Evolutionary conservation across 2,797 vertebrate genomes (phyloP).

Genomic region (Rhadinocentrus ornatus): DNA sequence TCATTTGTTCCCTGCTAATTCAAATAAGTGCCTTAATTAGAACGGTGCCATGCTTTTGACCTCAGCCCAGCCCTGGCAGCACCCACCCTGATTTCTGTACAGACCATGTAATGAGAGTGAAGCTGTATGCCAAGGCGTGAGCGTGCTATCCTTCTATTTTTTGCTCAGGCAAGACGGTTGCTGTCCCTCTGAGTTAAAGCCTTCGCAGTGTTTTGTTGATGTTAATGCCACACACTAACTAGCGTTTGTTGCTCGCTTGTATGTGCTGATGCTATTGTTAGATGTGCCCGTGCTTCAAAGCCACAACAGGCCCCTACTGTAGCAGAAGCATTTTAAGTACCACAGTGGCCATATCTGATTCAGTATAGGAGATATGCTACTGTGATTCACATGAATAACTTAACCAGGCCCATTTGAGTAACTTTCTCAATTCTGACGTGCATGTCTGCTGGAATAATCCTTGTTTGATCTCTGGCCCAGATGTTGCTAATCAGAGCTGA

Average conservation of each 20-base stretch:
- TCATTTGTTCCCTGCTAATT: constrained; percentile 65
- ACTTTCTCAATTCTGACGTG: background rate
- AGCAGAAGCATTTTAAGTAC: constrained; percentile 34
- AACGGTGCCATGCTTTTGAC: constrained; percentile 58
- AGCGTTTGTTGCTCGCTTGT: constrained; percentile 15
- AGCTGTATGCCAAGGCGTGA: constrained; percentile 63
- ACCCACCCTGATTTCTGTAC: constrained; percentile 38
- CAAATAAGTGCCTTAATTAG: constrained; percentile 75
- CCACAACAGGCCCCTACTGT: constrained; percentile 12
- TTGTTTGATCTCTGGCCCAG: background rate
- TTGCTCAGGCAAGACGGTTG: constrained; percentile 48
- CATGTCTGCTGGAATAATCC: background rate
- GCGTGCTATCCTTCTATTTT: constrained; percentile 70
- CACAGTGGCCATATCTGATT: constrained; percentile 21
- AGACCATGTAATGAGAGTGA: constrained; percentile 58
- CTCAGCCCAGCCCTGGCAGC: constrained; percentile 57
- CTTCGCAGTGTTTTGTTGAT: constrained; percentile 56
- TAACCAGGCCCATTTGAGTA: background rate
- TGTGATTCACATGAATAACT: constrained; percentile 10
- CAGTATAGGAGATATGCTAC: constrained; percentile 34
- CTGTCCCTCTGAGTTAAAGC: constrained; percentile 54
- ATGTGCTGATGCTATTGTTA: constrained; percentile 42
- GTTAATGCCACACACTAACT: constrained; percentile 24
- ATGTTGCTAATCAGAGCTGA: constrained; percentile 1
- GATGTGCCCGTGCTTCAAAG: constrained; percentile 20